Conservation (phyloP, 2,797 vertebrate genomes). For the Pagetopsis macropterus region DNA sequence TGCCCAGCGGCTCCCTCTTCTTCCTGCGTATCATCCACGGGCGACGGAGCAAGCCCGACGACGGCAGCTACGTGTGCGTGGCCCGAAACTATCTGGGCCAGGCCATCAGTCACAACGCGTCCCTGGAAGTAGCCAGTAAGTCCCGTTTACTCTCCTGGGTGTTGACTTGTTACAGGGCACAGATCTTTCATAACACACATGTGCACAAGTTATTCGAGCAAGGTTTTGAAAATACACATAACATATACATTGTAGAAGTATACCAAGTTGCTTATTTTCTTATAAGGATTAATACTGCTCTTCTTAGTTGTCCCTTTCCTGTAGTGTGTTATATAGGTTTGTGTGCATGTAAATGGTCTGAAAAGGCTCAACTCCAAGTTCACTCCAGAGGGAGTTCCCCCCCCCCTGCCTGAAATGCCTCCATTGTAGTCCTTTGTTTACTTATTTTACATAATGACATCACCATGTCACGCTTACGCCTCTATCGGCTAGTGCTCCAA, state of each 20-base stretch:
- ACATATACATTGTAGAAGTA: neutral
- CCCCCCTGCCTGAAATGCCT: too few relatives aligned
- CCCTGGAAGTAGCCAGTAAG: slow-evolving; percentile 97
- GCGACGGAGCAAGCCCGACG: slow-evolving; percentile 89
- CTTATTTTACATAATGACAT: too few relatives aligned
- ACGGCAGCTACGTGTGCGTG: slow-evolving; percentile 93
- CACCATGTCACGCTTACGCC: too few relatives aligned
- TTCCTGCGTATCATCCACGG: slow-evolving; percentile 94
- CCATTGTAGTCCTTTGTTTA: too few relatives aligned
- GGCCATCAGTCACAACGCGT: slow-evolving; percentile 95
- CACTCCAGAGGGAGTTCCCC: too few relatives aligned
- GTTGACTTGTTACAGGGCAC: neutral
- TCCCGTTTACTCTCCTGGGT: slow-evolving; percentile 36
- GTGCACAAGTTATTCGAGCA: neutral
- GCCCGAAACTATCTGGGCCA: slow-evolving; percentile 96
- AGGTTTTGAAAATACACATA: neutral
- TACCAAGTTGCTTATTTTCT: neutral
- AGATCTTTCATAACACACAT: slow-evolving; percentile 67
- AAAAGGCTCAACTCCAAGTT: too few relatives aligned
- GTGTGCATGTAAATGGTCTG: too few relatives aligned
- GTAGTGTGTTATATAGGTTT: too few relatives aligned
- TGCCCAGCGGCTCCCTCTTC: slow-evolving; percentile 94
- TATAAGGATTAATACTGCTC: neutral
- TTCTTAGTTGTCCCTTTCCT: too few relatives aligned
- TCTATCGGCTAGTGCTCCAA: too few relatives aligned